These are phyloP conservation scores for Odontothrips loti DNA, from an alignment of 2,888 invertebrate genomes.

Conservation along the genomic window DNA sequence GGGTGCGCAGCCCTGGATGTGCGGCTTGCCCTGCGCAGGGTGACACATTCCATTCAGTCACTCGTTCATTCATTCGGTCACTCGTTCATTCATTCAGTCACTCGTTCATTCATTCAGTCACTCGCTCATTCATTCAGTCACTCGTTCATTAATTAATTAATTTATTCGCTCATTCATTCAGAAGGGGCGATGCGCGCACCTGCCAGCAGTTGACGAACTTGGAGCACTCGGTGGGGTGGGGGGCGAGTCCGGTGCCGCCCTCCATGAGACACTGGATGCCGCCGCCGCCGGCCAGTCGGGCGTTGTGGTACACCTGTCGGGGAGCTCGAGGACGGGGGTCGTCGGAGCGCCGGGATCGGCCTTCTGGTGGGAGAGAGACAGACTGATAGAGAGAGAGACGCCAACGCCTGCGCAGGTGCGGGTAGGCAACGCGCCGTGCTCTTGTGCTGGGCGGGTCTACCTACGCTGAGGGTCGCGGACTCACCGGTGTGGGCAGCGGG, in stretches of 20 bases:
- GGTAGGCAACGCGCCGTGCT: constrained; percentile 19
- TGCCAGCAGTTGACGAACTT: constrained; percentile 57
- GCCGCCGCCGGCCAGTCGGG: neutral
- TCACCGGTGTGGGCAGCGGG: neutral
- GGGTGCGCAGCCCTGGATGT: constrained; percentile 58
- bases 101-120: neutral
- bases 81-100: neutral
- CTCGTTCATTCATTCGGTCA: neutral
- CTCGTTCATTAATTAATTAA: neutral
- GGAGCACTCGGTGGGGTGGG: constrained; percentile 58
- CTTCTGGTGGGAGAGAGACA: too few species aligned
- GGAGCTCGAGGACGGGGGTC: neutral
- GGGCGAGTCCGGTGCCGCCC: constrained; percentile 51
- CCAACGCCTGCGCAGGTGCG: neutral
- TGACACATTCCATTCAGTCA: neutral
- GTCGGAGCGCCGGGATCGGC: too few species aligned
- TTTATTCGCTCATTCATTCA: neutral
- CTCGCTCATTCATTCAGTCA: neutral
- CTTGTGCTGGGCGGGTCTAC: neutral
- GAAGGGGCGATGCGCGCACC: neutral
- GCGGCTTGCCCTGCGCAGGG: neutral
- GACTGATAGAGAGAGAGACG: too few species aligned
- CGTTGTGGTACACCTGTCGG: neutral
- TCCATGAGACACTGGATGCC: constrained; percentile 4
- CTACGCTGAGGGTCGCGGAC: too few species aligned